A percentile compares a stretch with the other conserved stretches of the same genome.
These are phyloP conservation scores for Bombyx huttoni DNA, from an alignment of 2,888 invertebrate species.

Conservation along the genomic window DNA sequence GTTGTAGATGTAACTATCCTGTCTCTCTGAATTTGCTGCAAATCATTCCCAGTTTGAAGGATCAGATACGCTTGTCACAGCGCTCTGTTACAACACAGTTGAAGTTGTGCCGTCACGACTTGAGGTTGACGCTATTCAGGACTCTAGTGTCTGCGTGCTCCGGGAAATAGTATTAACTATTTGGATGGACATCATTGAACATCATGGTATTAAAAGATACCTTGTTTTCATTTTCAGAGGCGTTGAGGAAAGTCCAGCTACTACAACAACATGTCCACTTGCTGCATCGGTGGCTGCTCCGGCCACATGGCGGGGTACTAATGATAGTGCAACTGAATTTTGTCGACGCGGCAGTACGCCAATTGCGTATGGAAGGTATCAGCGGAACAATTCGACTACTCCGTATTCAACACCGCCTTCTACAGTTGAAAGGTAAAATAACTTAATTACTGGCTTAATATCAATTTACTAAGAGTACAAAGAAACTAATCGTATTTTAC, in stretches of 20 bases:
- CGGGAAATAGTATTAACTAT: no score
- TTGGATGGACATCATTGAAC: no score
- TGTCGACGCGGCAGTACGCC: constrained; percentile 67
- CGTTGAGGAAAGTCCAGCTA: constrained; percentile 41
- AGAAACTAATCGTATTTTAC: no score
- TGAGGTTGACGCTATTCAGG: no score
- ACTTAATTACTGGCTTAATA: background rate
- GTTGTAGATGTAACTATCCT: no score
- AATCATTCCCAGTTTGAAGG: no score
- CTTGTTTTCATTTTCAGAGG: constrained; percentile 30
- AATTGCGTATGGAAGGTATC: constrained; percentile 71
- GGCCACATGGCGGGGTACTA: constrained; percentile 64
- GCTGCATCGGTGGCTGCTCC: constrained; percentile 63
- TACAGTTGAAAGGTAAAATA: constrained; percentile 53
- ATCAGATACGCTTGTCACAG: no score
- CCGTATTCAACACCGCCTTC: constrained; percentile 61
- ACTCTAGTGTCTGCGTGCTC: no score
- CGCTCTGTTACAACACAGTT: no score
- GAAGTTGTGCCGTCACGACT: no score
- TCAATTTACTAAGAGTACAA: no score
- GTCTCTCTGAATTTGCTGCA: no score
- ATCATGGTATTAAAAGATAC: background rate
- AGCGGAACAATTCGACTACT: constrained; percentile 64
- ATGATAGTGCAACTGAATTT: constrained; percentile 62
- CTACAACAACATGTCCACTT: constrained; percentile 39